Base-by-base conservation (phyloP, 2,113 vertebrate genomes). In the Alethe diademata region DNA sequence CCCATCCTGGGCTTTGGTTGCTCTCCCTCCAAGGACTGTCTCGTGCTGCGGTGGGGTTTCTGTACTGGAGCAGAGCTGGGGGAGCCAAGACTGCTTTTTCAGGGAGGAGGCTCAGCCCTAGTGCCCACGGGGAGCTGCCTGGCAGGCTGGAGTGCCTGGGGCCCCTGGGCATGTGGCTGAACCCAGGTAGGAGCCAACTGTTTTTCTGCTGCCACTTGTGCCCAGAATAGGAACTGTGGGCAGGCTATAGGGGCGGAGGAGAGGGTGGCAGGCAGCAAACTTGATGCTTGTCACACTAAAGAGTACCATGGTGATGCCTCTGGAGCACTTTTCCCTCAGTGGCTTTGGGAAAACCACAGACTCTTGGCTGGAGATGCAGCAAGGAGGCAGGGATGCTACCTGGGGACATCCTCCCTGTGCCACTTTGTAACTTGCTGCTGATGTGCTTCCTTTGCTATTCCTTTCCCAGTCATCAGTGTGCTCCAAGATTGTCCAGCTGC, bases 401-500 rank as follows among this genome's bases (percentile, higher is more conserved):
- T 42, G 40, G 25, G 25, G 22, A 43, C n/a, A 10, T 60, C 19
- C 14, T 72, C 42, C 29, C 18, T 23, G 5, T 11, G 5, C 2
- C 6, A 22, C 29, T 38, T 9, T 12, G 12, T 29, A 9, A 2
- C 47, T 66, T 67, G 31, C 66, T 7, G 8, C 61, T 78, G 43
- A 91, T 35, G 45, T 50, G 38, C 12, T 13, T 57, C 50, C 8
- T 20, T 78, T 94, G 43, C 20, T 38, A 1, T 28, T 54, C 88
- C 18, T 92, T 76, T 36, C 43, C 4, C 97, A 99, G 99, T 99
- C 99, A 0, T 99, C 99, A 0, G 99, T 99, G 6, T 99, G 99
- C 66, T 98, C 98, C 85, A 99, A 99, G 97, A 99, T 99, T 2
- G 99, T 99, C 95, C 99, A 99, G 97, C 98, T 99, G 91, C 98